Evolutionary conservation across 2,113 vertebrate species (phyloP), one percentile per base, ranked within the genome.

Genomic region (Edolisoma coerulescens): DNA sequence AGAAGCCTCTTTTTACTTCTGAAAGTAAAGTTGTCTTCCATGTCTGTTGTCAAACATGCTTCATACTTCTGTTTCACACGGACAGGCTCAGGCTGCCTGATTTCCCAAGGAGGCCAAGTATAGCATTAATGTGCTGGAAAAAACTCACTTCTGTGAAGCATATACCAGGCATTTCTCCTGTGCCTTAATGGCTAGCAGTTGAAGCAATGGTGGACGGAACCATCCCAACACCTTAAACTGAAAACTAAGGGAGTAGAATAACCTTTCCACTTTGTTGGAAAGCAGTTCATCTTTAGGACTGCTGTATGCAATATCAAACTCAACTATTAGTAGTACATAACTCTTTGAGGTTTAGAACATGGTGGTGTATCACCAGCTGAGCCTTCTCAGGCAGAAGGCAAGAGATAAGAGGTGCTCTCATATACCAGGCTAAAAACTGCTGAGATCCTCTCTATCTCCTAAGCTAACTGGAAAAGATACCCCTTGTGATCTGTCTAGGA

Each of bases 181-280:
- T 1, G 1, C 14, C 16, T 37, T 22, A 53, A 67, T 3, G 21
- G 10, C 8, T 24, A 89, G 23, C 9, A 57, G 0, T 17, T 3
- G 1, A 64, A 81, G 22, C 10, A 65, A 9, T 16, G 27, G 27
- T 28, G 39, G 10, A 16, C 37, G 67, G n/a, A 83, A 61, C 9
- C 9, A 56, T 28, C 12, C 32, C 61, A 49, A 37, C 9, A 61
- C 13, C 10, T 42, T 23, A 28, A 10, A 27, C 6, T 24, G 54
- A 42, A 88, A 88, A 37, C 3, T 20, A 32, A 41, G 2, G 9
- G 26, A 14, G 12, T 23, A 49, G 28, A 35, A 81, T 27, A 35
- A 74, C 23, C 11, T 77, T 26, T n/a, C 20, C 9, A 11, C 4
- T 60, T 73, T 35, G 1, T 10, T 41, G 19, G 24, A 27, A 70